Percentiles rank a stretch among this genome's conserved stretches.
phyloP scores from a whole-genome alignment of 1,140 invertebrate genomes.

The Nilaparvata lugens region DNA sequence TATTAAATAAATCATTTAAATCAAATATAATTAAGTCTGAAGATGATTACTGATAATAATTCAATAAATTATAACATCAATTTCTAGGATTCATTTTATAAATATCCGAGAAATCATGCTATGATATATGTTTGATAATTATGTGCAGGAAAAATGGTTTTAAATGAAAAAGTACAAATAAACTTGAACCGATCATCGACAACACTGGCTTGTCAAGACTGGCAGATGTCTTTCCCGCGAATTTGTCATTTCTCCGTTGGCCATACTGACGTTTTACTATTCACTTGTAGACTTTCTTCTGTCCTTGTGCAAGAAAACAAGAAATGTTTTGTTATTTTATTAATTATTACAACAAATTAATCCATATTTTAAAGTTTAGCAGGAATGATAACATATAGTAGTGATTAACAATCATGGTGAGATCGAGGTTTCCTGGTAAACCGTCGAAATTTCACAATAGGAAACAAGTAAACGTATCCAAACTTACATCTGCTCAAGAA shows the following conservation, averaged over 20 bases:
- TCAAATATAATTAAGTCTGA: too few relatives aligned
- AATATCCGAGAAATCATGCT: too few relatives aligned
- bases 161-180: too few relatives aligned
- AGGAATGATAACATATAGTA: not conserved
- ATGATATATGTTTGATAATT: too few relatives aligned
- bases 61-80: too few relatives aligned
- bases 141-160: too few relatives aligned
- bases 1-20: too few relatives aligned
- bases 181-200: too few relatives aligned
- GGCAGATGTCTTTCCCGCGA: slow-evolving; percentile 14
- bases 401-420: slow-evolving; percentile 41
- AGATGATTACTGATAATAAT: too few relatives aligned
- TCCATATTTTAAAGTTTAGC: not conserved
- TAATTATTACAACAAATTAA: not conserved
- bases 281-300: slow-evolving; percentile 3
- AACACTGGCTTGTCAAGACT: too few relatives aligned
- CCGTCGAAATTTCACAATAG: slow-evolving; percentile 73
- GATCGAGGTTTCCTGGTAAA: slow-evolving; percentile 73
- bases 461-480: slow-evolving; percentile 67
- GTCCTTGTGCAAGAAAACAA: slow-evolving; percentile 12
- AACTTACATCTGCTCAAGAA: slow-evolving; percentile 42
- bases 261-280: slow-evolving; percentile 2
- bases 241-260: slow-evolving; percentile 14
- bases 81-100: too few relatives aligned
- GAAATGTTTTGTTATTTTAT: slow-evolving; percentile 7